These are phyloP conservation scores for Myotis myotis DNA, from an alignment of 2,797 vertebrate species.

Conservation along the genomic window DNA sequence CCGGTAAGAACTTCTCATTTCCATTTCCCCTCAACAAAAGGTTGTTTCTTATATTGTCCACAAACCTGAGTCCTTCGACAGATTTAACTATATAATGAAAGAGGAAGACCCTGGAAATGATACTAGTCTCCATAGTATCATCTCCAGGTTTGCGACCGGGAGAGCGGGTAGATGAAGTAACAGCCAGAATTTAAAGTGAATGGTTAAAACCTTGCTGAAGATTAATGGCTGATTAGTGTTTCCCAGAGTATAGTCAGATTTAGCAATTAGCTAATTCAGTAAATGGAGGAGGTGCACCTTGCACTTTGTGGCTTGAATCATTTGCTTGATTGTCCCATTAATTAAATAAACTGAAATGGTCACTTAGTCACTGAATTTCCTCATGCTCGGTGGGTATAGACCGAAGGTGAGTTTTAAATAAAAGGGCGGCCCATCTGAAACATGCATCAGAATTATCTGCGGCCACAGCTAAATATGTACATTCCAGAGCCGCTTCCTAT, in stretches of 20 bases:
- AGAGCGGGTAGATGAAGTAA: neutral
- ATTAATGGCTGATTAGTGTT: neutral
- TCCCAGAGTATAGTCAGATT: neutral
- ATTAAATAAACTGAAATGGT: neutral
- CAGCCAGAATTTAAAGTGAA: conserved; percentile 1
- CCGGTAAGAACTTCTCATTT: neutral
- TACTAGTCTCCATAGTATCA: neutral
- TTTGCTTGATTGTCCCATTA: neutral
- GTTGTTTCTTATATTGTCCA: neutral
- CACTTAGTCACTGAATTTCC: neutral
- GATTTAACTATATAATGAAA: neutral
- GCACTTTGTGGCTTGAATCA: neutral
- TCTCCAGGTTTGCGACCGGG: neutral
- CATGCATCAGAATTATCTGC: neutral
- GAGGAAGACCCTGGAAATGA: neutral
- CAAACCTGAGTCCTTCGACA: neutral
- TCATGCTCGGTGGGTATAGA: neutral
- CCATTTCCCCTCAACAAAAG: neutral
- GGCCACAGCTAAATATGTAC: neutral
- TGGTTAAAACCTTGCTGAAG: neutral
- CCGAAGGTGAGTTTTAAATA: neutral
- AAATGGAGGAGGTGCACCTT: neutral
- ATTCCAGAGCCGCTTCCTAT: neutral
- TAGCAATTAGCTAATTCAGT: neutral
- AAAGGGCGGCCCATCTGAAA: neutral